Evolutionary conservation across 2,113 vertebrate genomes (phyloP), one percentile per base, ranked within the genome.

Genomic region (Numida meleagris): DNA sequence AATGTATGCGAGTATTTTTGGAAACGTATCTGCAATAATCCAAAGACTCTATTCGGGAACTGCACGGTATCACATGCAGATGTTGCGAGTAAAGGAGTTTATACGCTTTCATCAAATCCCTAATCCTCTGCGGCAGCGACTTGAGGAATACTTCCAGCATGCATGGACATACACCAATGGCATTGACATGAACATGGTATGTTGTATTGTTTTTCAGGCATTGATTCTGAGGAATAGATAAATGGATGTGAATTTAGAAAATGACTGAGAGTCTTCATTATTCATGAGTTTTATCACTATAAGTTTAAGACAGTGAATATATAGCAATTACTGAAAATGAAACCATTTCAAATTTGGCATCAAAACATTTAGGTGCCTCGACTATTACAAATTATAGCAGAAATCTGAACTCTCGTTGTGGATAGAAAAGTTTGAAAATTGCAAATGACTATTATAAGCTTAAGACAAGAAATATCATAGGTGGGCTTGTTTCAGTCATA

Each of bases 1-100:
- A 94, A 99, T 99, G 99, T 99, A 99, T 14, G 99, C 99, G 97
- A 99, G 99, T 95, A 99, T 99, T 97, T 99, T 99, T 95, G 99
- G 99, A 72, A 99, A 99, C 12, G 99, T 99, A 59, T 99, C 99
- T 74, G 99, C 99, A 97, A 99, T 99, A 98, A 99, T 99, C 98
- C 99, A 99, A 98, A 98, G 99, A 88, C 98, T 99, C 27, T 99
- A 99, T 97, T 99, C 99, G 2, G 99, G 99, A 86, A 99, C 99
- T 6, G 99, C 99, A 10, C 98, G 99, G 75, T 99, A 99, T 89
- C 99, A 99, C 87, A 99, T 99, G 98, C 99, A 99, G 95, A 99
- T 99, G 99, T 97, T 99, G 55, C 98, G 99, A 83, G 99, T 99
- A 58, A 99, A 99, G 96, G 99, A 99, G 96, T 99, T 99, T 95